phyloP scores from a whole-genome alignment of 2,797 vertebrate genomes.

The Myotis myotis region DNA sequence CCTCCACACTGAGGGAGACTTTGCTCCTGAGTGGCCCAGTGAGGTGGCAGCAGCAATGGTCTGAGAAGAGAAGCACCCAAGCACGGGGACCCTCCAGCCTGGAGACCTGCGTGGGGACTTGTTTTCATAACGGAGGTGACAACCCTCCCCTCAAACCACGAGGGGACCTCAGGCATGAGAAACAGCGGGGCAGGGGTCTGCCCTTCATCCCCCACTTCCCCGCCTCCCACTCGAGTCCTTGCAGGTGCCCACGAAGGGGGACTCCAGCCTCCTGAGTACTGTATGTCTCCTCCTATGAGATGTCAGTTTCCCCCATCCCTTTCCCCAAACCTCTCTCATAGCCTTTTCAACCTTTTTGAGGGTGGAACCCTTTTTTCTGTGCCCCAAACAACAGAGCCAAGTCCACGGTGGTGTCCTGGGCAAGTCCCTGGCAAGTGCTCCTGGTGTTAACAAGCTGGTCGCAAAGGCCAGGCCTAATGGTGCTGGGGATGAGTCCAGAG shows the following conservation, averaged over 20 bases:
- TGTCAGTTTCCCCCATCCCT: not conserved
- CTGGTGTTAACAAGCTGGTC: not conserved
- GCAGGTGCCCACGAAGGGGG: not conserved
- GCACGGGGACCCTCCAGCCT: not conserved
- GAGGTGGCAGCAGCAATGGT: not conserved
- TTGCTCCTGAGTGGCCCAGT: not conserved
- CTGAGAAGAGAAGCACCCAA: not conserved
- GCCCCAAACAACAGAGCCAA: not conserved
- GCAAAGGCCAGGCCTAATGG: not conserved
- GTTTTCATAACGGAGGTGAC: not conserved
- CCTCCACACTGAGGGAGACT: not conserved
- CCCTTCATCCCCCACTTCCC: not conserved
- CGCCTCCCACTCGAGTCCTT: not conserved
- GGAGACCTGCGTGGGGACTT: not conserved
- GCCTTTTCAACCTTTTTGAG: not conserved
- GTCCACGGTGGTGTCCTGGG: not conserved
- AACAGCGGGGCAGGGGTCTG: not conserved
- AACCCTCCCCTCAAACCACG: not conserved
- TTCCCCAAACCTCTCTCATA: not conserved
- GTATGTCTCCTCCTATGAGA: not conserved
- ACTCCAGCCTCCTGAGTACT: not conserved
- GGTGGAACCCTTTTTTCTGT: not conserved
- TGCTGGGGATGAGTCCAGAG: not conserved
- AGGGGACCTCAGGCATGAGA: not conserved
- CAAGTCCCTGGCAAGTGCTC: not conserved